Percentiles rank a stretch among this genome's conserved stretches.
Conservation (phyloP, 1,140 invertebrate species). For the Drosophila punjabiensis region DNA sequence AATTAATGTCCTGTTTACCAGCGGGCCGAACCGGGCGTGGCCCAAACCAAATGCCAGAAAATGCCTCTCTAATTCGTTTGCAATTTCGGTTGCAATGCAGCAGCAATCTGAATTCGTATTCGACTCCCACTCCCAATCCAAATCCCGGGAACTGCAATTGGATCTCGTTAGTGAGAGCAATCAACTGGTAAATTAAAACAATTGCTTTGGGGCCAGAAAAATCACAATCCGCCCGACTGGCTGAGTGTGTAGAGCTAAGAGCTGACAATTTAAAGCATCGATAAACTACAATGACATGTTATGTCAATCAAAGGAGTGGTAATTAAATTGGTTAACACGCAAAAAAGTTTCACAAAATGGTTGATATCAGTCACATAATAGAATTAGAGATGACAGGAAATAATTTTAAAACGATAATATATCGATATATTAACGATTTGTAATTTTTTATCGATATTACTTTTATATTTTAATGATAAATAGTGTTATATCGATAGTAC, state of each 20-base stretch:
- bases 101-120: conserved; percentile 14
- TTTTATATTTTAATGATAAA: no score
- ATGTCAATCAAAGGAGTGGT: conserved; percentile 24
- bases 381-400: neutral
- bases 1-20: conserved; percentile 77
- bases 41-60: conserved; percentile 37
- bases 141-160: conserved; percentile 57
- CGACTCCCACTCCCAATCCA: neutral
- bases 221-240: conserved; percentile 1
- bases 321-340: conserved; percentile 9
- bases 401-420: neutral
- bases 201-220: conserved; percentile 42
- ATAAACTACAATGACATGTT: conserved; percentile 28
- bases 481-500: no score
- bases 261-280: conserved; percentile 30
- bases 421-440: neutral
- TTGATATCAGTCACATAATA: neutral
- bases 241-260: conserved; percentile 9
- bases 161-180: conserved; percentile 66
- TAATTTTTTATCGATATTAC: no score
- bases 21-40: neutral
- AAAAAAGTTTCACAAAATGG: neutral
- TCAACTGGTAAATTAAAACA: conserved; percentile 79
- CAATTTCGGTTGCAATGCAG: conserved; percentile 31
- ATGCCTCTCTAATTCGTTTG: conserved; percentile 55